Percentiles rank a stretch among this genome's conserved stretches.
phyloP scores from a whole-genome alignment of 2,888 invertebrate species.

The Synergus umbraculus region DNA sequence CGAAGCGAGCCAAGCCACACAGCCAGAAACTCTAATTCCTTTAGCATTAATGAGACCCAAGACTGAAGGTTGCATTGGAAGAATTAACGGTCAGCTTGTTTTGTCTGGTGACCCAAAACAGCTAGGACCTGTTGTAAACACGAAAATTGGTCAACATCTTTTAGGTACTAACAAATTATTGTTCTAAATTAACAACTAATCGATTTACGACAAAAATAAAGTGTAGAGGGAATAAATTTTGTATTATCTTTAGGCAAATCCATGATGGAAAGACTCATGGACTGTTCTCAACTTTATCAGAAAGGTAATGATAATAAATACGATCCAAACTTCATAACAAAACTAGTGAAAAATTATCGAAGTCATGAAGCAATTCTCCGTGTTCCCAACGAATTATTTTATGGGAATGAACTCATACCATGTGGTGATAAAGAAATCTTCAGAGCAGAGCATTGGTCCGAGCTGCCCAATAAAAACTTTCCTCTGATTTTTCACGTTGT shows the following conservation, averaged over 20 bases:
- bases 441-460: slow-evolving; percentile 73
- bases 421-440: slow-evolving; percentile 59
- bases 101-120: slow-evolving; percentile 88
- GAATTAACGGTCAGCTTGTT: slow-evolving; percentile 79
- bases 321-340: slow-evolving; percentile 84
- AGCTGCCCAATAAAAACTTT: slow-evolving; percentile 77
- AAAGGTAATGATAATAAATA: slow-evolving; percentile 75
- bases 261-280: slow-evolving; percentile 84
- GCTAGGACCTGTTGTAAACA: slow-evolving; percentile 82
- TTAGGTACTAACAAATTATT: slow-evolving; percentile 67
- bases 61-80: slow-evolving; percentile 63
- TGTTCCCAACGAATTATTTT: slow-evolving; percentile 86
- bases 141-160: slow-evolving; percentile 73
- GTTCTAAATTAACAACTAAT: not conserved
- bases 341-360: slow-evolving; percentile 87
- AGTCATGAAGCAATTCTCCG: slow-evolving; percentile 83
- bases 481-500: slow-evolving; percentile 82
- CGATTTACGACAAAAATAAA: not conserved
- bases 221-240: not conserved
- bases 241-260: slow-evolving; percentile 79
- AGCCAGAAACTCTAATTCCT: slow-evolving; percentile 84
- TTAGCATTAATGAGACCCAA: slow-evolving; percentile 73
- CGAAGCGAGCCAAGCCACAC: slow-evolving; percentile 87
- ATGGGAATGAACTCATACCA: slow-evolving; percentile 79
- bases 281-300: slow-evolving; percentile 77